phyloP scores from a whole-genome alignment of 2,888 invertebrate genomes.

The Ecdyonurus torrentis region DNA sequence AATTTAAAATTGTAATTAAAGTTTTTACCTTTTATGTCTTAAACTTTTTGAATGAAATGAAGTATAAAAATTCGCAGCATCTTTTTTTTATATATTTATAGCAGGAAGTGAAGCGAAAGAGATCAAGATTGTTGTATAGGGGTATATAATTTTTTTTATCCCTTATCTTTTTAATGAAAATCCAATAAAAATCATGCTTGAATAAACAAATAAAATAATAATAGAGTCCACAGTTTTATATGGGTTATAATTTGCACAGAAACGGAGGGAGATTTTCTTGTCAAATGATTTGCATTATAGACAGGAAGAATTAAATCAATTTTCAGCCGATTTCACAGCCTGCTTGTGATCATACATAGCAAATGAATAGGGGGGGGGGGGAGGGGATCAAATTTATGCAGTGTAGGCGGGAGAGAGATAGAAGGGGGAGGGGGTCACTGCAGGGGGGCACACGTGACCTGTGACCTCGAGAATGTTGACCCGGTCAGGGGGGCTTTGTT shows the following conservation, averaged over 20 bases:
- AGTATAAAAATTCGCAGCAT: too few species aligned
- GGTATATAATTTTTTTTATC: background rate
- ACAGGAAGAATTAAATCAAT: conserved; percentile 5
- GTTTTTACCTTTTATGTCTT: too few species aligned
- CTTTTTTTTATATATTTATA: too few species aligned
- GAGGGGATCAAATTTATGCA: background rate
- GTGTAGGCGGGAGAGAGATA: too few species aligned
- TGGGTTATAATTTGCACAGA: too few species aligned
- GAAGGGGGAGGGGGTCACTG: background rate
- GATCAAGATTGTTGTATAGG: too few species aligned
- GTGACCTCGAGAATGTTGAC: background rate
- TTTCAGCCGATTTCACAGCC: background rate
- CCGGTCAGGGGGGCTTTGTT: background rate
- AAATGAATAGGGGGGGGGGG: background rate
- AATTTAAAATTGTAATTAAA: too few species aligned
- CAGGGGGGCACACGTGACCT: background rate
- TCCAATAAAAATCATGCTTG: background rate
- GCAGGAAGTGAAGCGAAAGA: too few species aligned
- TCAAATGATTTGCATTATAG: conserved; percentile 14
- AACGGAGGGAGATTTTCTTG: too few species aligned
- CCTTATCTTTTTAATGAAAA: background rate
- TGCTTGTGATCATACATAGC: conserved; percentile 1
- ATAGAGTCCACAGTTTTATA: too few species aligned
- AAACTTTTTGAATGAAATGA: too few species aligned
- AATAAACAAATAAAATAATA: background rate